Base-by-base conservation (phyloP, 1,140 invertebrate genomes). In the Pseudachorutes palmiensis region DNA sequence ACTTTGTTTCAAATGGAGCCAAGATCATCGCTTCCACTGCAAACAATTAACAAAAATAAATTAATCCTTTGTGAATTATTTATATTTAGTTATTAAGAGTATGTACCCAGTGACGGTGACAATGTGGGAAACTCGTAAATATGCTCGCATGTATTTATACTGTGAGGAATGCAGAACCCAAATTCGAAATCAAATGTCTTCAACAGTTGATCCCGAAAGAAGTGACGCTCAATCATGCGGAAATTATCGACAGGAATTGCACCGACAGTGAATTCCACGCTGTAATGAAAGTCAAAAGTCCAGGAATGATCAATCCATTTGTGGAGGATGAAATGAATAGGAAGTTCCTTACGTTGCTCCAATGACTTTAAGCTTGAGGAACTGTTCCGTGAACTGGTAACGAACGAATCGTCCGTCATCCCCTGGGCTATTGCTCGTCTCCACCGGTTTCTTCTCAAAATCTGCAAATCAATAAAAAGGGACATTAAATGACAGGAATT, bases 141-240 rank as follows among this genome's bases (percentile, higher is more conserved):
- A 79, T 98, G 96, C 82, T 99, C 96, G 78, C 94, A 97, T 2
- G 94, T 96, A 77, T 98, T 99, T 75, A 88, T 88, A 70, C 93
- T 97, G 77, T 94, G 92, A 31, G 96, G 96, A 80, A 99, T 98
- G 76, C 95, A 98, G 79, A 97, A 99, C 55, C 95, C 95, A 84
- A 99, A 99, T 78, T 98, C 93, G 85, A 99, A 99, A 78, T 99
- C 96, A 81, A 98, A 99, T n/a, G 91, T 96, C 81, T 99, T 99
- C 14, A 99, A 82, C 55, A 97, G 79, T 66, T 87, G 88, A 75
- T 98, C 92, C 58, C 90, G 83, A 79, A 98, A 99, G 80, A 92
- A 98, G 78, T 98, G 95, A 31, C 92, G 86, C 78, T 99, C 96
- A 73, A 99, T 97, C 96, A 99, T 99, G 57, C 95, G 83, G 78